A percentile compares a stretch with the other conserved stretches of the same genome.
These are phyloP conservation scores for Diploptera punctata DNA, from an alignment of 2,888 invertebrate genomes.

Conservation along the genomic window DNA sequence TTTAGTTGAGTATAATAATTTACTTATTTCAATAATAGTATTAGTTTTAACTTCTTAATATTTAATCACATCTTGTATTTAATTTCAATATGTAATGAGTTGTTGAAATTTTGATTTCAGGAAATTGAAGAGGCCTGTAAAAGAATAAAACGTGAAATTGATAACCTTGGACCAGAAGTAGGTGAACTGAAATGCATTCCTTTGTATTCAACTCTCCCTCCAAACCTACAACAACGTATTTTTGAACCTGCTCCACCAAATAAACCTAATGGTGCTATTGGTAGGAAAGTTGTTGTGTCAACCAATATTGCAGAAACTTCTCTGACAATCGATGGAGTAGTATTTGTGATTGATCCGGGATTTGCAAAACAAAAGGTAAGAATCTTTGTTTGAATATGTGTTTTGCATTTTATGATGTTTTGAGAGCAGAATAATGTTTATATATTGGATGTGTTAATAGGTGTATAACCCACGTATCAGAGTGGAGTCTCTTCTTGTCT, in stretches of 20 bases:
- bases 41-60: too few relatives aligned
- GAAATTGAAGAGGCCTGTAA: conserved; percentile 99
- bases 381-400: too few relatives aligned
- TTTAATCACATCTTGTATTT: too few relatives aligned
- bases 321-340: conserved; percentile 98
- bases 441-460: conserved; percentile 51
- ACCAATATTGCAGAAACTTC: conserved; percentile 99
- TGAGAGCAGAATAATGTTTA: too few relatives aligned
- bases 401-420: too few relatives aligned
- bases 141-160: conserved; percentile 93
- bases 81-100: too few relatives aligned
- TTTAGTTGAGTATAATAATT: too few relatives aligned
- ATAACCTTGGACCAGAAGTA: conserved; percentile 94
- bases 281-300: conserved; percentile 94
- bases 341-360: conserved; percentile 99
- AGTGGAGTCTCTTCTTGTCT: conserved; percentile 96
- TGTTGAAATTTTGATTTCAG: conserved; percentile 46
- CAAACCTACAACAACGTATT: conserved; percentile 95
- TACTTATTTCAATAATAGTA: too few relatives aligned
- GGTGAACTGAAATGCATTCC: conserved; percentile 99
- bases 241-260: conserved; percentile 97
- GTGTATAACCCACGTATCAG: conserved; percentile 88
- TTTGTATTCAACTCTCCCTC: conserved; percentile 96
- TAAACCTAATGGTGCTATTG: conserved; percentile 86
- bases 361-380: conserved; percentile 99